Conservation (phyloP, 2,888 invertebrate genomes). For the Osmoderma eremita region DNA sequence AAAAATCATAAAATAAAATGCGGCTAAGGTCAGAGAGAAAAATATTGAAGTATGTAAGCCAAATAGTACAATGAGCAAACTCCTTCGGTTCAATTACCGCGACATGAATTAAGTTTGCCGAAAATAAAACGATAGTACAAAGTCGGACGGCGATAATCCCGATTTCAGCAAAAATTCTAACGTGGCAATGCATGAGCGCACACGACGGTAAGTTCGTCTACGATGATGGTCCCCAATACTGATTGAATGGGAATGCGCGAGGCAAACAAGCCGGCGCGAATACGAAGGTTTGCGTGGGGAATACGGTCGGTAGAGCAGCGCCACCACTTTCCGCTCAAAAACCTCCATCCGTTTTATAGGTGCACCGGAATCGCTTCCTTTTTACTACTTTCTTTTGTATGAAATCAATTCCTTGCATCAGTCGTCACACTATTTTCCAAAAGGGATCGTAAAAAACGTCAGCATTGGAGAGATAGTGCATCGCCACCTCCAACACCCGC, state of each 20-base stretch:
- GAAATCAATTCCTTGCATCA: constrained; percentile 42
- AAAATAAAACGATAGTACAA: constrained; percentile 35
- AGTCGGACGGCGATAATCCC: constrained; percentile 39
- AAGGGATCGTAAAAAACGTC: constrained; percentile 30
- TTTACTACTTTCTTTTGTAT: constrained; percentile 41
- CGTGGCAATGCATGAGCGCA: constrained; percentile 36
- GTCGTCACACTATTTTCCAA: constrained; percentile 41
- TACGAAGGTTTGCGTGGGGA: constrained; percentile 39
- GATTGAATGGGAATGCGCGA: constrained; percentile 35
- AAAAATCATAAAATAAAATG: too few species aligned
- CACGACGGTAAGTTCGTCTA: constrained; percentile 35
- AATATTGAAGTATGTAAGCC: constrained; percentile 12
- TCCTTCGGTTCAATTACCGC: constrained; percentile 27
- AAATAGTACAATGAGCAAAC: constrained; percentile 24
- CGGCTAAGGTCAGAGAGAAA: too few species aligned
- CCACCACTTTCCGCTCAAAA: constrained; percentile 35
- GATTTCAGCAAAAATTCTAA: constrained; percentile 41
- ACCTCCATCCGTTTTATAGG: constrained; percentile 38
- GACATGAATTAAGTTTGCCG: constrained; percentile 34
- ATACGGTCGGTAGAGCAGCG: constrained; percentile 31
- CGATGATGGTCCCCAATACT: constrained; percentile 33
- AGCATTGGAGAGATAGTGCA: constrained; percentile 43
- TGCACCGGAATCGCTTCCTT: constrained; percentile 35
- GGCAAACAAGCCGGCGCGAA: constrained; percentile 33
- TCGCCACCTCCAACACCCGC: constrained; percentile 15